A percentile compares a stretch with the other conserved stretches of the same genome.
Conservation (phyloP, 2,888 invertebrate genomes). For the Metacarcinus magister region DNA sequence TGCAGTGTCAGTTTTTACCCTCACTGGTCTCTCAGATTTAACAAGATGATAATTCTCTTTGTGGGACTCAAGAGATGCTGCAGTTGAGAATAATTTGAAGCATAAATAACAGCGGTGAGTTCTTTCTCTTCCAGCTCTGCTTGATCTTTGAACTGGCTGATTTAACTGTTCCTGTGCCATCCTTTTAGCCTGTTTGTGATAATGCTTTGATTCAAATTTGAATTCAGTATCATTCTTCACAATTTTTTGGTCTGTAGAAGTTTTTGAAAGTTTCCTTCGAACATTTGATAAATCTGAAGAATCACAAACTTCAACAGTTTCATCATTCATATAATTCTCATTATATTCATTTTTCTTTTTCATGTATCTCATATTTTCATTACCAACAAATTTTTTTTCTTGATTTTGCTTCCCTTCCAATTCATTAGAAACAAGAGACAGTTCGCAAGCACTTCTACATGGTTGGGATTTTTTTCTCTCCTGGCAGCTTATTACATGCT, state of each 20-base stretch:
- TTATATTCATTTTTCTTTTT: neutral
- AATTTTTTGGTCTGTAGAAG: neutral
- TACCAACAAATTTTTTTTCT: neutral
- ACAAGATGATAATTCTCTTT: slow-evolving; percentile 72
- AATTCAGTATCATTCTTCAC: slow-evolving; percentile 67
- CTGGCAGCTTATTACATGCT: slow-evolving; percentile 59
- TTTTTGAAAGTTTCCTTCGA: slow-evolving; percentile 47
- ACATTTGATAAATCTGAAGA: neutral
- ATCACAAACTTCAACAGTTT: neutral
- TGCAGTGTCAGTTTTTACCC: slow-evolving; percentile 69
- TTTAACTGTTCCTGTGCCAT: slow-evolving; percentile 44
- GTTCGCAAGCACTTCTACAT: neutral
- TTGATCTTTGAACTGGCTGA: neutral
- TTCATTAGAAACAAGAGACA: neutral
- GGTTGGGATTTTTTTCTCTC: neutral
- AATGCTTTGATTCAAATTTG: slow-evolving; percentile 69
- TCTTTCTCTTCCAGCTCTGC: slow-evolving; percentile 58
- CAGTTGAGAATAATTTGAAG: slow-evolving; percentile 72
- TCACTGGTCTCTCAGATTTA: slow-evolving; percentile 72
- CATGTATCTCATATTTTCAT: neutral
- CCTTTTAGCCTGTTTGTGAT: slow-evolving; percentile 63
- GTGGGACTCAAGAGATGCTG: slow-evolving; percentile 59
- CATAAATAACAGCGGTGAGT: slow-evolving; percentile 76
- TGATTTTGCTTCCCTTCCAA: neutral
- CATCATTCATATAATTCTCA: neutral